Evolutionary conservation across 2,888 invertebrate genomes (phyloP), one percentile per base, ranked within the genome.

Genomic region (Cistogaster globosa): DNA sequence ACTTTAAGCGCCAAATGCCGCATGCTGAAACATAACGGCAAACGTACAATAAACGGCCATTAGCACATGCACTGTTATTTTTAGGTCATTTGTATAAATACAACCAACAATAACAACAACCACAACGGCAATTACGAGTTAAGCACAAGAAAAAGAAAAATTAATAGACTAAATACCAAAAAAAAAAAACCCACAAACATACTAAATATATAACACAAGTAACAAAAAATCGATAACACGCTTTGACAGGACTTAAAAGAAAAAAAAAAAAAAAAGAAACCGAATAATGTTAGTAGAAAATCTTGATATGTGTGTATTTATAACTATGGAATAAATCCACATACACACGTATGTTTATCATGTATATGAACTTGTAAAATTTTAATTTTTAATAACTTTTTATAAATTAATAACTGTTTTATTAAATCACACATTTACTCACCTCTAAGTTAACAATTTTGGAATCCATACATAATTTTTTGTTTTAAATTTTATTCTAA

Each of bases 361-460:
- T 71, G 22, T 9, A 12, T 26, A 57, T 45, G 55, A 55, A 42
- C 42, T 20, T 36, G 57, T 55, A 42, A 71, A 63, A 65, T 63
- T 42, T 42, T 42, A 3, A 71, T 42, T 79, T 67, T 45, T 57
- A 38, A 65, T 20, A 57, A 11, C 20, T 78, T 55, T 63, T 63
- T 32, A 55, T 48, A n/a, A 42, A 63, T 55, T 55, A 57, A 38
- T 60, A 53, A 62, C 32, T 45, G 1, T 60, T 26, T 53, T 22
- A n/a, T 36, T 58, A 22, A 55, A 7, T 4, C 20, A 51, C 26
- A 55, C 9, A 12, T 45, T 38, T 26, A 89, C 94, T 94, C 94
- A 97, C 97, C 96, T 97, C 96, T 94, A 96, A 94, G 93, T 96
- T 95, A 93, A 96, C 94, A 94, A 95, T 96, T 94, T 96, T 96